Base-by-base conservation (phyloP, 2,113 vertebrate species). In the Tenrec ecaudatus region DNA sequence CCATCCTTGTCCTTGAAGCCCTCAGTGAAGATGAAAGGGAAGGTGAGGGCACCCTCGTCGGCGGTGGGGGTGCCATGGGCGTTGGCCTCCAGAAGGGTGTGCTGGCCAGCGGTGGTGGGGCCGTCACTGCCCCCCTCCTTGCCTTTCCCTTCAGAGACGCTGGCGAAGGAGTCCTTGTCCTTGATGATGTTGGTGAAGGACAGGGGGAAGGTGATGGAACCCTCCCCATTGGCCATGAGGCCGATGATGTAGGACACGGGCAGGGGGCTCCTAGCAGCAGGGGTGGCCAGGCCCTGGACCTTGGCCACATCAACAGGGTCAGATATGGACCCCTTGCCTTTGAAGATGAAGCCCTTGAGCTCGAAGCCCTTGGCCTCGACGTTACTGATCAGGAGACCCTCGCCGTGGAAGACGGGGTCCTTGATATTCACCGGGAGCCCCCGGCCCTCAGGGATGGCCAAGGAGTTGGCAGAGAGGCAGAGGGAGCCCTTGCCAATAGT, bases 241-340 rank as follows among this genome's bases (percentile, higher is more conserved):
- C 91, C 75, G 0, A 88, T 1, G 5, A 82, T 10, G 4, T 89
- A 73, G 60, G 86, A 17, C 58, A 77, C 36, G 0, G 38, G 62
- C 9, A 1, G 25, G 0, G 1, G 43, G n/a, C 3, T 2, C 1
- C 7, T 22, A 0, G 33, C 33, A 9, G 14, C 3, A 0, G 43
- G 0, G 2, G 19, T 1, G 1, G 2, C 12, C 0, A 86, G 38
- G 4, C 69, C 81, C 8, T 29, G 71, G 27, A 79, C 81, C 6
- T 15, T 4, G 4, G 17, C 81, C 20, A 29, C 60, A 62, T 62
- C 14, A 0, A 36, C 9, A 0, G 64, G 71, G 33, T 33, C 33
- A 9, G 60, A 68, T 4, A 66, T 0, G 29, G 47, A 60, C 14
- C 60, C 80, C 0, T 0, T 36, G 82, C 78, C 81, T 9, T 60